Evolutionary conservation across 2,888 invertebrate species (phyloP).

Genomic region (Mellilla xanthometata): DNA sequence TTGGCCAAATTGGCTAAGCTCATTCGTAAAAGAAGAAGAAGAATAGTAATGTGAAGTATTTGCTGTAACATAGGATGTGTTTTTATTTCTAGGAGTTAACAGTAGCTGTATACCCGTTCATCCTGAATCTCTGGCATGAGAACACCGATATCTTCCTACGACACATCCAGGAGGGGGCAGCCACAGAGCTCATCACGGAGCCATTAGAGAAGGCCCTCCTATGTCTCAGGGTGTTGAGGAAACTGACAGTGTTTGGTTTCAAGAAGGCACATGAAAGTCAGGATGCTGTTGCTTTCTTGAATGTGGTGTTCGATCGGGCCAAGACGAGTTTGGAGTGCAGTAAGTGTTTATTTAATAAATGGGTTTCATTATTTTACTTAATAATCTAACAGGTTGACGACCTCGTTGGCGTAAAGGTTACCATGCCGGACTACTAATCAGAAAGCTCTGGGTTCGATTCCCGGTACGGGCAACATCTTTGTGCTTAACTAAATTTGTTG

Average conservation of each 20-base stretch:
- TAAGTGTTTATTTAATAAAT: slow-evolving; percentile 76
- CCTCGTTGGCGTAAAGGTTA: no score
- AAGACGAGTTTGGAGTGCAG: slow-evolving; percentile 91
- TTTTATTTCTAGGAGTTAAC: slow-evolving; percentile 86
- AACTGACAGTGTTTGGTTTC: slow-evolving; percentile 92
- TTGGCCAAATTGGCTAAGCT: no score
- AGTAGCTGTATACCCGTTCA: slow-evolving; percentile 86
- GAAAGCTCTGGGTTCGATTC: no score
- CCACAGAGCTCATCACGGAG: slow-evolving; percentile 83
- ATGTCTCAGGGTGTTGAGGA: slow-evolving; percentile 91
- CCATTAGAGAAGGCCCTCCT: slow-evolving; percentile 91
- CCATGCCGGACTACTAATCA: no score
- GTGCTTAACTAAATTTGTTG: no score
- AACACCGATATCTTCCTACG: slow-evolving; percentile 87
- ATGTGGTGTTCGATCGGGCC: slow-evolving; percentile 89
- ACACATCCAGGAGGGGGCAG: slow-evolving; percentile 83
- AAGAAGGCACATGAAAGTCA: slow-evolving; percentile 88
- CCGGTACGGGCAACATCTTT: no score
- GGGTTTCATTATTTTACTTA: no score
- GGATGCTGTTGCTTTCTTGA: slow-evolving; percentile 90
- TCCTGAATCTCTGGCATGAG: slow-evolving; percentile 91
- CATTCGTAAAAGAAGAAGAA: no score
- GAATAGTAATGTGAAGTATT: no score
- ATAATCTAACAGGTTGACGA: no score
- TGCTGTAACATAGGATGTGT: no score